Evolutionary conservation across 2,113 vertebrate species (phyloP).

Genomic region (Otocyon megalotis): DNA sequence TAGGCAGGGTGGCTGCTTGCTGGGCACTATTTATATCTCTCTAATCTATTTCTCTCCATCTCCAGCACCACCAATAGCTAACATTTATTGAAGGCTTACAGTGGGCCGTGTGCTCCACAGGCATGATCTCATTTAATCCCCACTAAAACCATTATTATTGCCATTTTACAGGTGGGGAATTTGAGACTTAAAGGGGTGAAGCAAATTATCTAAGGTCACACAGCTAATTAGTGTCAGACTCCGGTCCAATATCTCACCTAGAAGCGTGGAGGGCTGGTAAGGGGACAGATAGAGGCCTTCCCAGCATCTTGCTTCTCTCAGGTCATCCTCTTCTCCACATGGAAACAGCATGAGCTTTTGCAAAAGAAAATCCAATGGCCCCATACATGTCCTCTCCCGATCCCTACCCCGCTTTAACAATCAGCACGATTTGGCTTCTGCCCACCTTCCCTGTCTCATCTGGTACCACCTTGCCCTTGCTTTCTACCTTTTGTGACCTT

Average conservation of each 20-base stretch:
- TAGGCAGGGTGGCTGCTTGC: constrained; percentile 78
- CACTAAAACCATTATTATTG: constrained; percentile 74
- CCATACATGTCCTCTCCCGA: fast-evolving
- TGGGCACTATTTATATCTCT: constrained; percentile 75
- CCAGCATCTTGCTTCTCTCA: background rate
- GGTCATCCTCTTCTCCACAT: background rate
- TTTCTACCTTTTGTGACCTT: background rate
- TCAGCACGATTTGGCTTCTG: background rate
- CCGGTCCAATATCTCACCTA: background rate
- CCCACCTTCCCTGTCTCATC: background rate
- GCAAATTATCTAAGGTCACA: constrained; percentile 71
- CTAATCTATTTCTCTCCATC: constrained; percentile 58
- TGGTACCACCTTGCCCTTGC: background rate
- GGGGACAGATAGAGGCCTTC: background rate
- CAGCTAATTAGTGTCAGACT: constrained; percentile 56
- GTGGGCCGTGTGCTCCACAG: background rate
- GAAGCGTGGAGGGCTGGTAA: background rate
- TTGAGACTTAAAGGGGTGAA: constrained; percentile 71
- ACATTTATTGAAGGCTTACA: constrained; percentile 77
- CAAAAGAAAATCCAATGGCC: background rate
- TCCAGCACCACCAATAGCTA: constrained; percentile 53
- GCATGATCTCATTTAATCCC: constrained; percentile 65
- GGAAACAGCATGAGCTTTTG: background rate
- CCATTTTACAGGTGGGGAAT: constrained; percentile 74
- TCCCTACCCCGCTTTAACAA: no score